Evolutionary conservation across 2,797 vertebrate genomes (phyloP), one percentile per base, ranked within the genome.

Genomic region (Bradypus variegatus): DNA sequence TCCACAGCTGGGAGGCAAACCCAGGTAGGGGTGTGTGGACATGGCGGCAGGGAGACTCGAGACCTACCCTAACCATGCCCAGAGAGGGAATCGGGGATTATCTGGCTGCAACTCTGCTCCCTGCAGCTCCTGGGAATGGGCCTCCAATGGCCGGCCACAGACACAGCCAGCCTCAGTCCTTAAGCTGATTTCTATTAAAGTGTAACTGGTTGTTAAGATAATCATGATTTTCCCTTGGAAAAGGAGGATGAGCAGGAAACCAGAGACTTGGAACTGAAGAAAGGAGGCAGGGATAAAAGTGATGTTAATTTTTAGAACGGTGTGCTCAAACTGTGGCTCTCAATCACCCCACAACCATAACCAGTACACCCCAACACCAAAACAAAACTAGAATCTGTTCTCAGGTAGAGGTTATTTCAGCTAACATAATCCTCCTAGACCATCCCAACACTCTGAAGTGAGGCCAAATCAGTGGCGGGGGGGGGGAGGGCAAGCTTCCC

Each of bases 181-280:
- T 70, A 70, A 91, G 16, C 79, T 91, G 48, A 76, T 60, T 92
- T 87, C 82, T 73, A 88, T 62, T 86, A 53, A 89, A 48, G 29
- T 60, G 23, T 58, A 82, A 85, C 36, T 76, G 73, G n/a, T 10
- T 65, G 31, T 13, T 41, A 82, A 48, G 18, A 60, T 89, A 53
- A 65, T 81, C 36, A 45, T 67, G 19, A 89, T 67, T 87, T 90
- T 82, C 55, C 90, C 88, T 93, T 65, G 69, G 62, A 94, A 92
- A 87, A 87, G 16, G 58, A 19, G 1, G n/a, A 78, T 79, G 6
- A 81, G 38, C 41, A 87, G 73, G 70, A 94, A 84, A 79, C 48
- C 79, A 90, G 53, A 79, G 29, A 15, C 65, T 12, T 77, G n/a
- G 45, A 29, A 33, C 78, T 58, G 14, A 93, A 84, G 76, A 33